A percentile compares a stretch with the other conserved stretches of the same genome.
These are phyloP conservation scores for Bothrops jararaca DNA, from an alignment of 2,113 vertebrate genomes.

Conservation along the genomic window DNA sequence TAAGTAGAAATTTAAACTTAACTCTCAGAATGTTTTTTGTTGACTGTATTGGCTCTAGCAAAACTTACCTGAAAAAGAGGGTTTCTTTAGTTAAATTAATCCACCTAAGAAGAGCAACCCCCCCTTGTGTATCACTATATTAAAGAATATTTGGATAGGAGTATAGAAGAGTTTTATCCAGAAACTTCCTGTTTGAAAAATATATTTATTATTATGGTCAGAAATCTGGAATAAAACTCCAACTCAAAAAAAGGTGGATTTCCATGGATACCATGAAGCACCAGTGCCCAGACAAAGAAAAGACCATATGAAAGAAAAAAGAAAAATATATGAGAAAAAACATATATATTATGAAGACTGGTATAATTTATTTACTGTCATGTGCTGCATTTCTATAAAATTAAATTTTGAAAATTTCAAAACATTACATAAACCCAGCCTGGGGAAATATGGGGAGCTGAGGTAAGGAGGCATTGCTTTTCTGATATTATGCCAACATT, in stretches of 20 bases:
- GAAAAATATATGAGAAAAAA: neutral
- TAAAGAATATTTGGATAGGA: neutral
- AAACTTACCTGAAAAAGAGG: neutral
- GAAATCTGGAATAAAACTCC: constrained; percentile 22
- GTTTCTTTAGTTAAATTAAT: neutral
- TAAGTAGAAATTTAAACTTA: too few relatives aligned
- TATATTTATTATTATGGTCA: neutral
- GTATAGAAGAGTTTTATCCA: neutral
- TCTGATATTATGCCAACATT: neutral
- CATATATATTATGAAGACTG: neutral
- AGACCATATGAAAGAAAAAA: neutral
- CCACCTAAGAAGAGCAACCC: neutral
- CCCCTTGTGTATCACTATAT: neutral
- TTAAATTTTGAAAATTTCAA: too few relatives aligned
- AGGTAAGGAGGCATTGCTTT: neutral
- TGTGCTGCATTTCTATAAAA: too few relatives aligned
- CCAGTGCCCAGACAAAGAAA: neutral
- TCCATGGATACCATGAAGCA: neutral
- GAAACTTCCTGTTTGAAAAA: constrained; percentile 17
- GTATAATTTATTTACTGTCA: neutral
- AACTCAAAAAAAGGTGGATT: neutral
- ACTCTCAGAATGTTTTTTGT: neutral
- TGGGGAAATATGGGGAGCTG: neutral
- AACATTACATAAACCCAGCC: too few relatives aligned
- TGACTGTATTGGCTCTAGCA: neutral